Evolutionary conservation across 2,113 vertebrate genomes (phyloP).

Genomic region (Triplophysa siluroides): DNA sequence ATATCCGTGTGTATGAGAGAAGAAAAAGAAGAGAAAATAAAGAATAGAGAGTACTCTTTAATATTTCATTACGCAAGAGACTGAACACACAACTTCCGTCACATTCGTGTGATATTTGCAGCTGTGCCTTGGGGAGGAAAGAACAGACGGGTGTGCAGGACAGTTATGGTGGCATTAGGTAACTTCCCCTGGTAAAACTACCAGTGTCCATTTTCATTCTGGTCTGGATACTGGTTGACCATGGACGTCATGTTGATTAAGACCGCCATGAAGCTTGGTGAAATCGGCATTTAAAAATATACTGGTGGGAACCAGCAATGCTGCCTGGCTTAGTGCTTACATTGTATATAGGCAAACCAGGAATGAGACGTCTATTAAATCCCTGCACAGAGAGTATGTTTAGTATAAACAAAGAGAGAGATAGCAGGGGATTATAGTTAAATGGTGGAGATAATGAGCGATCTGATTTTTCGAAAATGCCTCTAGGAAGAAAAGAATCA

Average conservation of each 20-base stretch:
- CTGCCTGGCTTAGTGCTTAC: no score
- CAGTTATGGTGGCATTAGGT: neutral
- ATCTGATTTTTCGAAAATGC: constrained; percentile 9
- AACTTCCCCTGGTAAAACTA: neutral
- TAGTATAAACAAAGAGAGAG: constrained; percentile 16
- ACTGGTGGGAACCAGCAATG: no score
- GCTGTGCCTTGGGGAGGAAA: constrained; percentile 5
- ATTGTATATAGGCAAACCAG: neutral
- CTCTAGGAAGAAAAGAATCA: constrained; percentile 7
- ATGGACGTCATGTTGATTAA: no score
- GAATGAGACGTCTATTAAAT: neutral
- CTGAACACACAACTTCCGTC: constrained; percentile 44
- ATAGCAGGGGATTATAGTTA: constrained; percentile 18
- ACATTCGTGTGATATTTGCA: constrained; percentile 42
- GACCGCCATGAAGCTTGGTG: no score
- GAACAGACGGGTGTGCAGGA: constrained; percentile 24
- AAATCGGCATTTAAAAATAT: neutral
- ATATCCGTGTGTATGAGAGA: constrained; percentile 31
- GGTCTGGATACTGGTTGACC: no score
- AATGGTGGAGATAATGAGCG: constrained; percentile 21
- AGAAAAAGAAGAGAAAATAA: constrained; percentile 33
- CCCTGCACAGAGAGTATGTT: constrained; percentile 1
- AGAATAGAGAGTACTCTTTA: constrained; percentile 26
- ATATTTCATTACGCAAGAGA: constrained; percentile 54
- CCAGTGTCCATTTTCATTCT: no score